Evolutionary conservation across 2,113 vertebrate species (phyloP), one percentile per base, ranked within the genome.

Genomic region (Callionymus lyra): DNA sequence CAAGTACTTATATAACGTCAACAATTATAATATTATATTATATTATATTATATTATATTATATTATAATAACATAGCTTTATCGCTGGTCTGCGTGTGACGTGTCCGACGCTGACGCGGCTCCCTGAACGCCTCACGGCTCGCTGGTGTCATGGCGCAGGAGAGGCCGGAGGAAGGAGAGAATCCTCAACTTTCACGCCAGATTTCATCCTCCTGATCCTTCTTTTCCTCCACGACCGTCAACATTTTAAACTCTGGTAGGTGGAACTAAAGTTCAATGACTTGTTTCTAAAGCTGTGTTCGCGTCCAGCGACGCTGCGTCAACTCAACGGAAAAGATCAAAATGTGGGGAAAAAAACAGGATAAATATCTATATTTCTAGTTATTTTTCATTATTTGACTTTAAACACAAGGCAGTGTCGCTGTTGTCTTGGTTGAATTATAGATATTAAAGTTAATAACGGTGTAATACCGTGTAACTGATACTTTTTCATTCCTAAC

Each of bases 131-230:
- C 60, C 44, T 0, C 72, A 32, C 10, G 0, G 2, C 34, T 31
- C 1, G 33, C 51, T 21, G 34, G 44, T 58, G 40, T 73, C 70
- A 84, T 83, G 81, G 78, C 81, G 80, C 59, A 53, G 67, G 50
- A 1, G 50, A 71, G 73, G 70, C 61, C 65, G 34, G 19, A 12
- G 2, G 35, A 13, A 42, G 16, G 35, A 6, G 33, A 27, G 1
- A 51, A 45, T 9, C 44, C 45, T n/a, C 54, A 78, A 81, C 57
- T 80, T 80, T 62, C 0, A 54, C 45, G 57, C 19, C 35, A 16
- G 11, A 43, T 31, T 42, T 13, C 21, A 27, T 27, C 21, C 21
- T 27, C 8, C 21, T 27, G 21, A 27, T 5, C 4, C 8, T 5
- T 27, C 21, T 27, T 27, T 3, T 16, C 46, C 11, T n/a, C n/a